Conservation (phyloP, 2,888 invertebrate genomes). For the Chymomyza fuscimana region DNA sequence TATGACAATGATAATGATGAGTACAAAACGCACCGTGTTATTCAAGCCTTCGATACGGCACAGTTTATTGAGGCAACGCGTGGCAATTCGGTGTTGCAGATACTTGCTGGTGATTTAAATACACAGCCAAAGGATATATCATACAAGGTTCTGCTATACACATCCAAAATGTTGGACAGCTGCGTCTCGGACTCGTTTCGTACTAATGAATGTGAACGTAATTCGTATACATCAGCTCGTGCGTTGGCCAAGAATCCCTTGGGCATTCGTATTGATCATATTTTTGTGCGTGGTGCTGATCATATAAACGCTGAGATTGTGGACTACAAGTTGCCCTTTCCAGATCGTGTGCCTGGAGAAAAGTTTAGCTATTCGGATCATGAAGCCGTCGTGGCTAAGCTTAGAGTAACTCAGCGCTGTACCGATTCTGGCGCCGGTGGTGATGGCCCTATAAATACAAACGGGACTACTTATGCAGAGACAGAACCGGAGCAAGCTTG, state of each 20-base stretch:
- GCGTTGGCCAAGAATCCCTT: conserved; percentile 82
- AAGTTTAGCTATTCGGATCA: conserved; percentile 93
- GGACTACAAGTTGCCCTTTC: conserved; percentile 86
- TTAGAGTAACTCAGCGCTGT: conserved; percentile 60
- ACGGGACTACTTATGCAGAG: conserved; percentile 3
- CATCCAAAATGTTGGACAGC: conserved; percentile 82
- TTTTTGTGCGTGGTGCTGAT: conserved; percentile 82
- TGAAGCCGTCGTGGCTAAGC: conserved; percentile 87
- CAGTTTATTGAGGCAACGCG: conserved; percentile 95
- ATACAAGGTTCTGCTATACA: conserved; percentile 83
- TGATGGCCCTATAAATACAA: conserved; percentile 18
- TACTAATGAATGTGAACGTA: conserved; percentile 90
- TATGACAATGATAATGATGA: conserved; percentile 91
- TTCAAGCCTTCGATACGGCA: conserved; percentile 96
- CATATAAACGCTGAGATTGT: conserved; percentile 79
- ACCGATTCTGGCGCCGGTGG: background rate
- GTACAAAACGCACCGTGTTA: conserved; percentile 94
- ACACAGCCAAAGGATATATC: conserved; percentile 92
- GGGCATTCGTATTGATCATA: conserved; percentile 96
- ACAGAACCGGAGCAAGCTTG: background rate
- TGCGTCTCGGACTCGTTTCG: conserved; percentile 80
- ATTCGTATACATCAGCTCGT: conserved; percentile 87
- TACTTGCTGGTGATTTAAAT: conserved; percentile 97
- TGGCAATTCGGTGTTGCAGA: conserved; percentile 87
- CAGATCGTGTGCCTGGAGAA: conserved; percentile 86